phyloP scores from a whole-genome alignment of 2,797 vertebrate genomes.

The Sebastes aleutianus region DNA sequence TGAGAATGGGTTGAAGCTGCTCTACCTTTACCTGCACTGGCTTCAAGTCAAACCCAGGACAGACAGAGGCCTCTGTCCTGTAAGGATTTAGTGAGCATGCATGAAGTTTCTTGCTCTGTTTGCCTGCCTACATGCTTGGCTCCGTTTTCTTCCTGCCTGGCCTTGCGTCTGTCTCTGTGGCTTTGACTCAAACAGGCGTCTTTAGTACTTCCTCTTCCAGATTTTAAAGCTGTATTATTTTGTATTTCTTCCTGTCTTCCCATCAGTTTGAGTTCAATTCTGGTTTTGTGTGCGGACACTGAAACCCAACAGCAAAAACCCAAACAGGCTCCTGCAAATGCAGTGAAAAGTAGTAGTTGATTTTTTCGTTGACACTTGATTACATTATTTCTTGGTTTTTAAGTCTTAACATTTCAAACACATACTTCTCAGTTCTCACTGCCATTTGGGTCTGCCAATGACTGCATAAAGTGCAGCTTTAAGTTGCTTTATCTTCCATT shows the following conservation, averaged over 20 bases:
- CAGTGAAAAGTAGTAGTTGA: not conserved
- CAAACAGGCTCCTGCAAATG: not conserved
- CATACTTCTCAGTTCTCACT: not conserved
- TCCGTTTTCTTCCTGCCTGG: not conserved
- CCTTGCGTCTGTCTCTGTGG: not conserved
- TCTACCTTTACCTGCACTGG: not conserved
- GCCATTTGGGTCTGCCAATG: not conserved
- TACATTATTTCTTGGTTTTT: not conserved
- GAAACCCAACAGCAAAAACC: not conserved
- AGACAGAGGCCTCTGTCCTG: not conserved
- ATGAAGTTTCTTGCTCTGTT: not conserved
- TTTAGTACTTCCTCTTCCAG: not conserved
- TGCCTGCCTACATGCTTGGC: not conserved
- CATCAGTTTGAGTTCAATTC: not conserved
- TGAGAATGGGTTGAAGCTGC: not conserved
- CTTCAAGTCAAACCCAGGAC: not conserved
- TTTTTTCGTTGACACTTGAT: not conserved
- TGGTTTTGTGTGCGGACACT: not conserved
- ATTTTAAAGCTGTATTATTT: not conserved
- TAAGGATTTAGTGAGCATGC: not conserved
- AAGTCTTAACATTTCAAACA: slow-evolving; percentile 5
- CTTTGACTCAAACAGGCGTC: not conserved
- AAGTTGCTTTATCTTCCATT: not conserved
- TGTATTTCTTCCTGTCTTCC: not conserved
- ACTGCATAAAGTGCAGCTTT: not conserved